These are phyloP conservation scores for Characodon lateralis DNA, from an alignment of 2,797 vertebrate species.

Conservation along the genomic window DNA sequence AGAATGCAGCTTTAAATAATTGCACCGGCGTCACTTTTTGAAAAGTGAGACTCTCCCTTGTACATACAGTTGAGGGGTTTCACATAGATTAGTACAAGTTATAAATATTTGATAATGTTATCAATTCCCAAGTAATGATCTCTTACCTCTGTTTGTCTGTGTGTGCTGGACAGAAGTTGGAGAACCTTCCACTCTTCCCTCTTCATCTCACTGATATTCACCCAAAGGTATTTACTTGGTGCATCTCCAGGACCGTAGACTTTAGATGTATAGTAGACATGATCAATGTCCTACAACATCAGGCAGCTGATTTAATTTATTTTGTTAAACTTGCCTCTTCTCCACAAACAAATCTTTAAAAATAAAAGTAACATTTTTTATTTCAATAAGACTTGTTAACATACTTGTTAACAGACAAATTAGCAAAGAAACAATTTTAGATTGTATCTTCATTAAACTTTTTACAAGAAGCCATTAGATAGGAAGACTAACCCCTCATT, in stretches of 20 bases:
- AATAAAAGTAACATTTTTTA: not conserved
- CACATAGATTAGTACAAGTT: not conserved
- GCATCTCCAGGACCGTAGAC: conserved; percentile 84
- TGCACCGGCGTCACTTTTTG: not conserved
- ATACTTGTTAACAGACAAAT: not conserved
- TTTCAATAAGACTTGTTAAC: not conserved
- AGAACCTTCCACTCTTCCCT: conserved; percentile 86
- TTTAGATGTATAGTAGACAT: conserved; percentile 93
- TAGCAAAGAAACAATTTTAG: not conserved
- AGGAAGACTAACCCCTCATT: too few relatives aligned
- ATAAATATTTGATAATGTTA: not conserved
- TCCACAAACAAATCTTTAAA: not conserved
- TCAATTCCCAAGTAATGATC: not conserved
- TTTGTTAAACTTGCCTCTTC: not conserved
- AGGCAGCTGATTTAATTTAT: not conserved
- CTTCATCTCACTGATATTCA: conserved; percentile 87
- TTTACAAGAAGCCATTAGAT: too few relatives aligned
- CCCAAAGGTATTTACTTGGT: conserved; percentile 86
- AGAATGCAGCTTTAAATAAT: not conserved
- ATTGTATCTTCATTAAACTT: not conserved
- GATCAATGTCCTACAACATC: conserved; percentile 83
- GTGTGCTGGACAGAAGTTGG: conserved; percentile 88
- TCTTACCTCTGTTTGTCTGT: conserved; percentile 87
- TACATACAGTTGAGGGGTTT: not conserved
- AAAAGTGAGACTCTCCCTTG: not conserved